These are phyloP conservation scores for Pseudochromis fuscus DNA, from an alignment of 2,797 vertebrate species.

Conservation along the genomic window DNA sequence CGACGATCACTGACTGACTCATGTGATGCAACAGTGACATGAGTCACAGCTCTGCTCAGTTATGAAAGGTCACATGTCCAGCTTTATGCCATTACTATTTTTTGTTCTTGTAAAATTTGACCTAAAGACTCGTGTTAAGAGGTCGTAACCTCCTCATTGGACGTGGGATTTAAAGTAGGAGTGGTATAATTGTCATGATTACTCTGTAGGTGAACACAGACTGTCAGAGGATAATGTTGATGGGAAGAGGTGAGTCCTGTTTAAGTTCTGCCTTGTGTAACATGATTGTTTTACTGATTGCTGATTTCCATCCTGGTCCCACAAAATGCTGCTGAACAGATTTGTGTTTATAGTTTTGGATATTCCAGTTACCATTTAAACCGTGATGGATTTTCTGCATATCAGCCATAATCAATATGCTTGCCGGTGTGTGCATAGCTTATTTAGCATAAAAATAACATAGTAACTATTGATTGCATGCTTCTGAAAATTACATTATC, in stretches of 20 bases:
- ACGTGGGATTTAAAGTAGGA: conserved; percentile 34
- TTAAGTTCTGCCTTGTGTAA: conserved; percentile 6
- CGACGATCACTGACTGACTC: conserved; percentile 41
- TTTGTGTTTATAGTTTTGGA: neutral
- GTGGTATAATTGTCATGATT: conserved; percentile 49
- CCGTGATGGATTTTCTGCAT: neutral
- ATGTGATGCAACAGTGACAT: conserved; percentile 28
- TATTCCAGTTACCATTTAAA: neutral
- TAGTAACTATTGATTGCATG: neutral
- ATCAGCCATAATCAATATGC: neutral
- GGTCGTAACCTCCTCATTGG: conserved; percentile 56
- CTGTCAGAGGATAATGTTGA: conserved; percentile 32
- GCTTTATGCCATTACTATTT: conserved; percentile 54
- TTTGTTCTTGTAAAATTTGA: conserved; percentile 74
- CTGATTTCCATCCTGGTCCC: neutral
- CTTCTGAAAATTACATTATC: neutral
- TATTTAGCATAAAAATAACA: neutral
- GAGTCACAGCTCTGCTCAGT: conserved; percentile 33
- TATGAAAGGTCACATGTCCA: conserved; percentile 46
- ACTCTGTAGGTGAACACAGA: conserved; percentile 39
- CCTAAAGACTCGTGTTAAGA: conserved; percentile 45
- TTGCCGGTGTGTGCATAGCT: neutral
- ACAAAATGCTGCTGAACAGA: neutral
- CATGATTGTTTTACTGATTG: neutral
- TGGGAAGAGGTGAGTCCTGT: conserved; percentile 54